These are phyloP conservation scores for Agonum fuliginosum DNA, from an alignment of 2,888 invertebrate species.

Conservation along the genomic window DNA sequence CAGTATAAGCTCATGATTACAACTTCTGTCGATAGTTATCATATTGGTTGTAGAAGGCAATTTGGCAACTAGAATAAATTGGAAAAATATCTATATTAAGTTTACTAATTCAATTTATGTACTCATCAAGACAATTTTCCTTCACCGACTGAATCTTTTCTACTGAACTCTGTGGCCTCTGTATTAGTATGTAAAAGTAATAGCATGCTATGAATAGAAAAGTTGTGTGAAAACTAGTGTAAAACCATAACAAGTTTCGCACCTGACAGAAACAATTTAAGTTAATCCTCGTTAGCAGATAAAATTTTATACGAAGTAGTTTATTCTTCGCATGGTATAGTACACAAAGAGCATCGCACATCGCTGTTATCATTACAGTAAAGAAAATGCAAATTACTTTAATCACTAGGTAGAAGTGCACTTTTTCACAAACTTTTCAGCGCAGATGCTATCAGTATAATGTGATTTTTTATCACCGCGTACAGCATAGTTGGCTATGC, in stretches of 20 bases:
- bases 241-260: conserved; percentile 4
- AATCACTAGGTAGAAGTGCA: conserved; percentile 32
- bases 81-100: no score
- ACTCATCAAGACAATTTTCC: no score
- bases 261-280: conserved; percentile 18
- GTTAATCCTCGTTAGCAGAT: neutral
- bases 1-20: no score
- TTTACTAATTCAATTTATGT: no score
- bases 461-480: conserved; percentile 48
- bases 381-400: conserved; percentile 50
- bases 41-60: no score
- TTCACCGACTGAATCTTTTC: no score
- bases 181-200: no score
- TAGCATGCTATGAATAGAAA: neutral
- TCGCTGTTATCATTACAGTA: conserved; percentile 30
- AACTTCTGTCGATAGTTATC: no score
- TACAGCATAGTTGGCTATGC: conserved; percentile 38
- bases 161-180: no score
- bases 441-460: conserved; percentile 46
- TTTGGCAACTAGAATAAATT: no score
- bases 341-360: conserved; percentile 34
- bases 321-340: conserved; percentile 20
- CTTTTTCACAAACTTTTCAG: conserved; percentile 48
- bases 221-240: no score
- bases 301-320: conserved; percentile 4